phyloP scores from a whole-genome alignment of 2,797 vertebrate species.

The Chromis chromis region DNA sequence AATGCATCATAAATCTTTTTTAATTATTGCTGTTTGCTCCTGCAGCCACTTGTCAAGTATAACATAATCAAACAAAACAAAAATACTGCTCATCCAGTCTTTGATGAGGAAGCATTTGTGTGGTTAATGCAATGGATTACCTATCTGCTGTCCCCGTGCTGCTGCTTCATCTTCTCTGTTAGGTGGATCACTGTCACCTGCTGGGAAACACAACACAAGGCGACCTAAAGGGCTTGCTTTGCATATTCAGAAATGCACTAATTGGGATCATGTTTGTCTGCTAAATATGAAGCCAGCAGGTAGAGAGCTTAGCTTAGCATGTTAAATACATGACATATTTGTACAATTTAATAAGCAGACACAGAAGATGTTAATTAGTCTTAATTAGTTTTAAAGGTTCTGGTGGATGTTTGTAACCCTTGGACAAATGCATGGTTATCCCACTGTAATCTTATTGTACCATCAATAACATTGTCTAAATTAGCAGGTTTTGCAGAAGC shows the following conservation, averaged over 20 bases:
- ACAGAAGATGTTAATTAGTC: background rate
- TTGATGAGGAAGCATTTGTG: background rate
- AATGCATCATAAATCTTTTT: too few species aligned
- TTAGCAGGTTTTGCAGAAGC: too few species aligned
- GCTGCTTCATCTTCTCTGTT: background rate
- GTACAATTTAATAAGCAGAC: background rate
- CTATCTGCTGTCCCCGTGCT: conserved; percentile 9
- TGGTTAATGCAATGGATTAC: conserved; percentile 12
- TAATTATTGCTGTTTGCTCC: conserved; percentile 3
- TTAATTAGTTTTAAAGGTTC: background rate
- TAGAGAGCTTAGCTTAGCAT: background rate
- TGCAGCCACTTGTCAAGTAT: conserved; percentile 11
- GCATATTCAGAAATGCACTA: too few species aligned
- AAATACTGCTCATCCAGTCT: background rate
- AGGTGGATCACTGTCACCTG: conserved; percentile 26
- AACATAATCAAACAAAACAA: background rate
- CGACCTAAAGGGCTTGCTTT: background rate
- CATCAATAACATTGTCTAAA: too few species aligned
- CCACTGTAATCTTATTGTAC: too few species aligned
- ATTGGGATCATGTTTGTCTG: too few species aligned
- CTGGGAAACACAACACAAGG: background rate
- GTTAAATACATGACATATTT: background rate
- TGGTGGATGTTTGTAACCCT: background rate
- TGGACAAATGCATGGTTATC: too few species aligned
- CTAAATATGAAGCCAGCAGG: too few species aligned